Evolutionary conservation across 2,113 vertebrate species (phyloP), one percentile per base, ranked within the genome.

Genomic region (Pomatostomus ruficeps): DNA sequence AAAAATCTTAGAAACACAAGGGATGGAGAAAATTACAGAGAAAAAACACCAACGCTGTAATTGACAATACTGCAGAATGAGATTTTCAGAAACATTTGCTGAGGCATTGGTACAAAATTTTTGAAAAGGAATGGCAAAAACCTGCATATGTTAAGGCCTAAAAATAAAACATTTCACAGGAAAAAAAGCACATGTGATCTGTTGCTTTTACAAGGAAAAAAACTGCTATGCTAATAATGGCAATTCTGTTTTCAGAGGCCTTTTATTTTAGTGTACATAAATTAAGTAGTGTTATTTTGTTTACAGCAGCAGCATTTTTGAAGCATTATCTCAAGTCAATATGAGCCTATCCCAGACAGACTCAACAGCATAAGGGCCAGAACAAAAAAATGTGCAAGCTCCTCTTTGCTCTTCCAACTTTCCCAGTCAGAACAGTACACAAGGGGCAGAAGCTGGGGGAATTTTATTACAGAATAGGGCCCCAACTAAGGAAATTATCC

Each of bases 101-200:
- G n/a, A 87, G 18, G 18, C 43, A 68, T 4, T 54, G 48, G 78
- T 33, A 95, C 8, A 68, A 83, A 80, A 51, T 43, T 29, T 82
- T 96, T 65, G 67, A 76, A 94, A 91, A 94, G 25, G 35, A 35
- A 51, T 29, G 20, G 36, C 14, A 93, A 88, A 88, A 82, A 48
- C 31, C 52, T 62, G 65, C n/a, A 26, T 83, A 48, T 79, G 46
- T 76, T 93, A 74, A 86, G 19, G 85, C 19, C 42, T 70, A 91
- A 95, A 95, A 91, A 91, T 94, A 92, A 89, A 91, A n/a, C 33
- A 63, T 66, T 91, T 94, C 72, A 88, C 42, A 42, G 49, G 40
- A 48, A 75, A 76, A 57, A 62, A 82, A 71, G 46, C 55, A 89
- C 52, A 88, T 72, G 85, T 79, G 77, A 89, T 77, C 72, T 52